Conservation (phyloP, 2,113 vertebrate species). For the Rhinolophus sinicus region DNA sequence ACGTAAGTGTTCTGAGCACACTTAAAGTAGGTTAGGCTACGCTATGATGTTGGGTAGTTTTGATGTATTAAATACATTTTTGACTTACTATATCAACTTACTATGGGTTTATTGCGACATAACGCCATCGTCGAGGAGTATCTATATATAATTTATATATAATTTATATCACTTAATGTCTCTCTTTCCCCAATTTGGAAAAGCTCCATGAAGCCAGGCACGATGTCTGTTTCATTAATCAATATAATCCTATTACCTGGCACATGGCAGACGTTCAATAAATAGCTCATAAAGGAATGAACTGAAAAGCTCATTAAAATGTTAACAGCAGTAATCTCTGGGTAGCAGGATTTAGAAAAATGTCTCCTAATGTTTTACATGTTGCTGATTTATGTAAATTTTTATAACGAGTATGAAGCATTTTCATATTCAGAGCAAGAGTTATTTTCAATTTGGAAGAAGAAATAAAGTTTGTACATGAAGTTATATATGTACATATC, state of each 20-base stretch:
- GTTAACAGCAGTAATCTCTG: not conserved
- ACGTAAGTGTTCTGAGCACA: not conserved
- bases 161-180: not conserved
- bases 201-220: not conserved
- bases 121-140: no score
- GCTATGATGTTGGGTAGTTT: not conserved
- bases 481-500: not conserved
- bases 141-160: not conserved
- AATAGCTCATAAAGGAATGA: not conserved
- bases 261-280: not conserved
- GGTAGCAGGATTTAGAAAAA: not conserved
- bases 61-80: not conserved
- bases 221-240: not conserved
- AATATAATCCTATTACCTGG: not conserved
- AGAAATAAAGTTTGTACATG: not conserved
- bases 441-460: conserved; percentile 17
- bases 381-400: not conserved
- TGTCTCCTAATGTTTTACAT: not conserved
- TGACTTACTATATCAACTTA: not conserved
- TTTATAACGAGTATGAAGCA: not conserved
- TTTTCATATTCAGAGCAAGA: conserved; percentile 36
- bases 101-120: not conserved
- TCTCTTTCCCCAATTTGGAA: not conserved
- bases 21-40: not conserved
- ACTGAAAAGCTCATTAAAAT: not conserved